Base-by-base conservation (phyloP, 2,888 invertebrate species). In the Apodemia hepburni region DNA sequence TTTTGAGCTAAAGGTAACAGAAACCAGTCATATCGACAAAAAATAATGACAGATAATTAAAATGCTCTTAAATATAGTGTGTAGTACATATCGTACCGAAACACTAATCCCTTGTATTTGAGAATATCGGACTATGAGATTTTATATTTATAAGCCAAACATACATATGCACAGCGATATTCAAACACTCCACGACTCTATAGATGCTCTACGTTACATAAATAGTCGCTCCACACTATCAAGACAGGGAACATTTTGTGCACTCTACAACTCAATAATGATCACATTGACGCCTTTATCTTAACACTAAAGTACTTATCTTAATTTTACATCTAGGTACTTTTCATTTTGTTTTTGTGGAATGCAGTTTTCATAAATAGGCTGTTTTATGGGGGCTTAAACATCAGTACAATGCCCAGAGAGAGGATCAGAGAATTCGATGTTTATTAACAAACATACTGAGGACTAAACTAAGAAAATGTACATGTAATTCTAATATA, bases 401-500 rank as follows among this genome's bases (percentile, higher is more conserved):
- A 82, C 84, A 73, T 88, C 89, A 88, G 88, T 88, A 85, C 89
- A 82, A 84, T 78, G 87, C 87, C 88, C 88, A 70, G 76, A 75
- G 76, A 79, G 76, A 79, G 15, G 45, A 80, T 81, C 76, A 73
- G 79, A 80, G 78, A 80, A 83, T 89, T 89, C 89, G 87, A 89
- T 87, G 88, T 86, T 70, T 84, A 84, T 47, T 84, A 79, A 82
- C 85, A 88, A 84, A 77, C 78, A 80, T 78, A 78, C 70, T 79
- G 79, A 81, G 82, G 79, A 76, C 82, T 86, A 85, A 80, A 78
- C 73, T 78, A 80, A 76, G 78, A 75, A 82, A 87, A 85, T 89
- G 83, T 89, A 90, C 88, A 90, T 76, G 79, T 88, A 84, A 85
- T 79, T 81, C 89, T 90, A 89, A 83, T 90, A 91, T 91, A 73